Percentiles rank a stretch among this genome's conserved stretches.
Evolutionary conservation across 2,888 invertebrate species (phyloP).

Genomic region (Drosophila lutescens): DNA sequence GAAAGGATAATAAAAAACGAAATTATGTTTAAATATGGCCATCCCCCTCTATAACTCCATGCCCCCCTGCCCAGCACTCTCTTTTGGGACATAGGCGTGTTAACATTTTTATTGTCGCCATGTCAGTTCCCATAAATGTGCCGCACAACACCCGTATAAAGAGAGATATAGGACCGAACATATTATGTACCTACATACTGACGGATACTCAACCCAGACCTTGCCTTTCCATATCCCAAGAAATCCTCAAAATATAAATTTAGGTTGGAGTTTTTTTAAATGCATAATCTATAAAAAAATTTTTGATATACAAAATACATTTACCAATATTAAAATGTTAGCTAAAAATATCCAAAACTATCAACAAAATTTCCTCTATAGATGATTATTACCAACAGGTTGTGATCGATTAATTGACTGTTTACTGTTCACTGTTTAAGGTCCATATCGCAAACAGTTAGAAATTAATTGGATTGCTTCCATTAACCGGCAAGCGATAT

Average conservation of each 20-base stretch:
- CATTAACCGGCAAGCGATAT: constrained; percentile 31
- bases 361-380: not conserved
- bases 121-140: constrained; percentile 56
- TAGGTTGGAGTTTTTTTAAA: too few species aligned
- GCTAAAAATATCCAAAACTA: not conserved
- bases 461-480: constrained; percentile 30
- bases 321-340: too few species aligned
- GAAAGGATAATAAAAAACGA: constrained; percentile 75
- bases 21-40: constrained; percentile 76
- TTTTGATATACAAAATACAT: too few species aligned
- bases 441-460: not conserved
- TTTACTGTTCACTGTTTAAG: not conserved
- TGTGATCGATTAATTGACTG: constrained; percentile 4
- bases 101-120: constrained; percentile 66
- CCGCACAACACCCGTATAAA: constrained; percentile 18
- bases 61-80: not conserved
- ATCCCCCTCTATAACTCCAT: constrained; percentile 3
- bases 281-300: too few species aligned
- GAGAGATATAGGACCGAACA: constrained; percentile 10
- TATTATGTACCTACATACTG: too few species aligned
- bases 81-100: constrained; percentile 60
- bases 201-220: not conserved
- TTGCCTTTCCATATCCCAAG: not conserved
- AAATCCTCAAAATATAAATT: not conserved
- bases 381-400: not conserved